Conservation (phyloP, 2,888 invertebrate genomes). For the Labia minor region DNA sequence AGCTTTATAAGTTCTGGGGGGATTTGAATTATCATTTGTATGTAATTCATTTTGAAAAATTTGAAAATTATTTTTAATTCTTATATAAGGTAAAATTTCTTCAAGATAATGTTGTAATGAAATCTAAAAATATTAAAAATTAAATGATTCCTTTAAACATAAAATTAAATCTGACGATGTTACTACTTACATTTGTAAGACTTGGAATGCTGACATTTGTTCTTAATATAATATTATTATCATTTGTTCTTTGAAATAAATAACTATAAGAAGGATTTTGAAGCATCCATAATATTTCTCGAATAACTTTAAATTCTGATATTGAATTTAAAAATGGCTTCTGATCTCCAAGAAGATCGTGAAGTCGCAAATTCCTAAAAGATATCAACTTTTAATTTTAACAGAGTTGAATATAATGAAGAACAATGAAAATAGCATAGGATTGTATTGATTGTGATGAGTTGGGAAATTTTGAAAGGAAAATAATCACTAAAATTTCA, state of each 20-base stretch:
- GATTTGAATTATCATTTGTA: conserved; percentile 24
- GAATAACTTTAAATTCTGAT: conserved; percentile 33
- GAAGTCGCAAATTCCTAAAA: not conserved
- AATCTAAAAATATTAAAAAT: conserved; percentile 27
- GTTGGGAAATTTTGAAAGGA: no score
- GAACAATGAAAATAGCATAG: no score
- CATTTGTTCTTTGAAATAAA: conserved; percentile 30
- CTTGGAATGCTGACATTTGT: conserved; percentile 33
- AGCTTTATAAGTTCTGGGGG: conserved; percentile 40
- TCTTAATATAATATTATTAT: conserved; percentile 28
- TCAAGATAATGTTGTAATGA: conserved; percentile 30
- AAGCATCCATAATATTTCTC: conserved; percentile 37
- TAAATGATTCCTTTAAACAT: not conserved
- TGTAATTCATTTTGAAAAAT: conserved; percentile 35
- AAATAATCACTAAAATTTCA: no score
- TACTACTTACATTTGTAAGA: conserved; percentile 31
- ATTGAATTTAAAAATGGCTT: conserved; percentile 23
- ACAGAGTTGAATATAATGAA: no score
- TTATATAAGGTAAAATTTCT: conserved; percentile 31
- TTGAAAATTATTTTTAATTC: conserved; percentile 33
- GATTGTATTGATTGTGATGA: no score
- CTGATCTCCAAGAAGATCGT: not conserved
- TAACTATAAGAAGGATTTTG: conserved; percentile 32
- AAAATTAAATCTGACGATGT: not conserved
- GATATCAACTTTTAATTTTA: no score